Base-by-base conservation (phyloP, 2,888 invertebrate species). In the Polyploca ridens region DNA sequence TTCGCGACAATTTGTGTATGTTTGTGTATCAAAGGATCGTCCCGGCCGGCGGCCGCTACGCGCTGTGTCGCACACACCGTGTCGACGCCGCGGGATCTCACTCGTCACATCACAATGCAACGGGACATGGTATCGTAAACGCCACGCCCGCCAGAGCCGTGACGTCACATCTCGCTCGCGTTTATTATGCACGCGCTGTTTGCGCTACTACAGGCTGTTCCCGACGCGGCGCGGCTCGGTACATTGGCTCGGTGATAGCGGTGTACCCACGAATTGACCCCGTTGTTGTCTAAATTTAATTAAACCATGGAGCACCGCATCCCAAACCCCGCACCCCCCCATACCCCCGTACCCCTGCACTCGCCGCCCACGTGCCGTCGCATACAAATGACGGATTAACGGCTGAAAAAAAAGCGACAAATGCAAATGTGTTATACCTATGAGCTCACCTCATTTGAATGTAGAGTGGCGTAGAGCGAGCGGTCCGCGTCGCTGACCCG, bases 341-440 rank as follows among this genome's bases (percentile, higher is more conserved):
- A n/a, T n/a, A n/a, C n/a, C n/a, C n/a, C 64, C 66, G 63, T 63
- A 41, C 44, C 59, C 61, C 44, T 63, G 10, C 19, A 19, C 59
- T 44, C 62, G 57, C 54, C 54, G 13, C 46, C 41, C 59, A 66
- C 73, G 74, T 79, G 81, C 19, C 70, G 66, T 63, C 70, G 82
- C 82, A 81, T 82, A 76, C 76, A 75, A 75, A 79, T 76, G 70
- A 76, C 63, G 69, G 71, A 79, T 79, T 79, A 77, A 71, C 64
- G 49, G 66, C 64, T 19, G 60, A 8, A 54, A 77, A 78, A 79
- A 75, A 80, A 71, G 63, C 69, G 65, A 71, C 73, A 68, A 76
- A 79, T 78, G 69, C 71, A 70, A 75, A 75, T 71, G 67, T 67
- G 65, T 63, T 62, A 63, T 63, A n/a, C n/a, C n/a, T n/a, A 67